Conservation (phyloP, 2,113 vertebrate genomes). For the Reinhardtius hippoglossoides region DNA sequence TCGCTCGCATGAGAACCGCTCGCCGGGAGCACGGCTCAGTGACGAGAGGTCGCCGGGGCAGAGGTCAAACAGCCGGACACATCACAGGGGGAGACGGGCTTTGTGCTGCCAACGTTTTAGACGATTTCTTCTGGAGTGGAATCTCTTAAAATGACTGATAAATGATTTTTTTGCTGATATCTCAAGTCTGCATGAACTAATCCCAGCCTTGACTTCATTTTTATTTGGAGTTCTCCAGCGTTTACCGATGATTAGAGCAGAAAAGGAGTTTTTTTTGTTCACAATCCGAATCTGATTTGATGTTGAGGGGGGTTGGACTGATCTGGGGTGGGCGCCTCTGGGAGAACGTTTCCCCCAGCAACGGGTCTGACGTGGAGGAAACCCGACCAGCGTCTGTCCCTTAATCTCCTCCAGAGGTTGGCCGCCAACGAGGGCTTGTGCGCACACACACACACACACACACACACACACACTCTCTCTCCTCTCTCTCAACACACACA, state of each 20-base stretch:
- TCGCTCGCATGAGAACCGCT: conserved; percentile 43
- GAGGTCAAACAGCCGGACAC: conserved; percentile 47
- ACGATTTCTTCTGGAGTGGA: neutral
- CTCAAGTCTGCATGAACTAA: neutral
- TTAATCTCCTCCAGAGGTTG: conserved; percentile 65
- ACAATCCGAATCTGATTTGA: conserved; percentile 29
- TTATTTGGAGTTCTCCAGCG: conserved; percentile 11
- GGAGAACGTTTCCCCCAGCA: conserved; percentile 34
- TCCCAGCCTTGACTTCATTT: neutral
- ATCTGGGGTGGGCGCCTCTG: conserved; percentile 33
- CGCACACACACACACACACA: neutral
- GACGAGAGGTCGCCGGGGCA: conserved; percentile 53
- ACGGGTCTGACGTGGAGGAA: conserved; percentile 56
- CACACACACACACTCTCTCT: too few relatives aligned
- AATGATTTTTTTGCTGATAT: neutral
- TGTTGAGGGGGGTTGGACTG: conserved; percentile 20
- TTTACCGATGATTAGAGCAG: neutral
- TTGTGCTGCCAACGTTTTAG: neutral
- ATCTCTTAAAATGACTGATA: neutral
- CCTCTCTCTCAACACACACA: neutral
- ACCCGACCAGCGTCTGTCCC: conserved; percentile 45
- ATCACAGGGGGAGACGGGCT: conserved; percentile 16
- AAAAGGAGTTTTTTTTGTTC: neutral
- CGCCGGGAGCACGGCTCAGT: conserved; percentile 29
- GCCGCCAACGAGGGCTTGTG: conserved; percentile 39